Conservation (phyloP, 2,797 vertebrate species). For the Sparus aurata region DNA sequence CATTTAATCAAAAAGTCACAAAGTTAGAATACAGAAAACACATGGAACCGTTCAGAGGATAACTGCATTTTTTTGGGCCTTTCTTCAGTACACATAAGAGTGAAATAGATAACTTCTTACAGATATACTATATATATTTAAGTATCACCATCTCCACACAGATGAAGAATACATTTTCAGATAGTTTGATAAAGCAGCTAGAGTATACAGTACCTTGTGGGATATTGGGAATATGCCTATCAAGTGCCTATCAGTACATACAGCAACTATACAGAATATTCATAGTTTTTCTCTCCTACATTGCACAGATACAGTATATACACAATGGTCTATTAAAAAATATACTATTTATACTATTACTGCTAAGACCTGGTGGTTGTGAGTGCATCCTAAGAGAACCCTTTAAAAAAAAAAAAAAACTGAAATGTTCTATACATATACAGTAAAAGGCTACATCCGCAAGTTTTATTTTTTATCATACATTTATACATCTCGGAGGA, state of each 20-base stretch:
- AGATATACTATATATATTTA: constrained; percentile 83
- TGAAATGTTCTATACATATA: constrained; percentile 81
- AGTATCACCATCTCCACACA: constrained; percentile 79
- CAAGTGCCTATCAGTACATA: constrained; percentile 90
- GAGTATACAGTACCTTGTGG: constrained; percentile 81
- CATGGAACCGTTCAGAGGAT: constrained; percentile 61
- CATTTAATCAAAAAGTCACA: constrained; percentile 71
- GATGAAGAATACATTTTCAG: constrained; percentile 77
- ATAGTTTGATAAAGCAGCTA: constrained; percentile 82
- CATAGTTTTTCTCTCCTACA: constrained; percentile 86
- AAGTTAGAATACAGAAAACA: constrained; percentile 64
- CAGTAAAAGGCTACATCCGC: constrained; percentile 76
- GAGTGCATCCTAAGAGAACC: constrained; percentile 81
- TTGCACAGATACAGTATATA: constrained; percentile 86
- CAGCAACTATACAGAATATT: constrained; percentile 85
- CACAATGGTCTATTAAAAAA: constrained; percentile 81
- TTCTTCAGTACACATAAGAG: constrained; percentile 76
- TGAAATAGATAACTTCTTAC: constrained; percentile 79
- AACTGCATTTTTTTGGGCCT: constrained; percentile 70
- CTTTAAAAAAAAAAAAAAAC: constrained; percentile 80
- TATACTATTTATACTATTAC: constrained; percentile 84
- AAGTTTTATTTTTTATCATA: constrained; percentile 73
- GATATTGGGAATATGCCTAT: constrained; percentile 85
- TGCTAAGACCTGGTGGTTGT: constrained; percentile 76
- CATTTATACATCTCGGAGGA: constrained; percentile 74